Conservation (phyloP, 2,113 vertebrate genomes). For the Pomatorhinus ruficollis region DNA sequence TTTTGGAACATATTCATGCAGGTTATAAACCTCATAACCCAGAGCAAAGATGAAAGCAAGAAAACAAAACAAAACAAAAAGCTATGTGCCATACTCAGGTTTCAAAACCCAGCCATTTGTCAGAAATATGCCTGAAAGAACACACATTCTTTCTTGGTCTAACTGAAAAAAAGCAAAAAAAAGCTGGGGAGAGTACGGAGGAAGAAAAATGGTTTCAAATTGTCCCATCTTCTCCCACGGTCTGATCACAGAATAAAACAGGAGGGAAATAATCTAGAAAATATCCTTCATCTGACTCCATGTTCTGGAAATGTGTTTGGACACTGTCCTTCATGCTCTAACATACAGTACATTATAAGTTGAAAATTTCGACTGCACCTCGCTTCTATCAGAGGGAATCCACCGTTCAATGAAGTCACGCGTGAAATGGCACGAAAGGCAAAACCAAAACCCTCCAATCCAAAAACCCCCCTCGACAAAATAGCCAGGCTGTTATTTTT, state of each 20-base stretch:
- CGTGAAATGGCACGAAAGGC: background rate
- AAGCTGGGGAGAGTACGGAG: accelerated
- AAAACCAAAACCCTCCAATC: background rate
- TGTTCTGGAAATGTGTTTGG: slow-evolving; percentile 51
- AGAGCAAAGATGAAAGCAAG: slow-evolving; percentile 17
- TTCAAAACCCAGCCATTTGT: slow-evolving; percentile 55
- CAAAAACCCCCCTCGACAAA: background rate
- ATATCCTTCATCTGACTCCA: slow-evolving; percentile 71
- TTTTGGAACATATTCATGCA: background rate
- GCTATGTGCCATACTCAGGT: slow-evolving; percentile 40
- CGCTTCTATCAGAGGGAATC: background rate
- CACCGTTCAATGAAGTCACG: background rate
- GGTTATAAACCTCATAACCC: background rate
- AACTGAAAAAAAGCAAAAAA: background rate
- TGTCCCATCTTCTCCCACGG: slow-evolving; percentile 45
- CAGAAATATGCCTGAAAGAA: slow-evolving; percentile 33
- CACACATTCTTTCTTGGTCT: slow-evolving; percentile 50
- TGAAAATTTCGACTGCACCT: background rate
- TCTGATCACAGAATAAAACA: background rate
- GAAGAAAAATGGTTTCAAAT: slow-evolving; percentile 35
- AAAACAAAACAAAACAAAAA: background rate
- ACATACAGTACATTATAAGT: slow-evolving; percentile 23
- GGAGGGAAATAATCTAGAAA: background rate
- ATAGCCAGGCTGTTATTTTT: background rate
- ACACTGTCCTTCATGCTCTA: slow-evolving; percentile 53